Evolutionary conservation across 2,888 invertebrate species (phyloP), one percentile per base, ranked within the genome.

Genomic region (Stenurella melanura): DNA sequence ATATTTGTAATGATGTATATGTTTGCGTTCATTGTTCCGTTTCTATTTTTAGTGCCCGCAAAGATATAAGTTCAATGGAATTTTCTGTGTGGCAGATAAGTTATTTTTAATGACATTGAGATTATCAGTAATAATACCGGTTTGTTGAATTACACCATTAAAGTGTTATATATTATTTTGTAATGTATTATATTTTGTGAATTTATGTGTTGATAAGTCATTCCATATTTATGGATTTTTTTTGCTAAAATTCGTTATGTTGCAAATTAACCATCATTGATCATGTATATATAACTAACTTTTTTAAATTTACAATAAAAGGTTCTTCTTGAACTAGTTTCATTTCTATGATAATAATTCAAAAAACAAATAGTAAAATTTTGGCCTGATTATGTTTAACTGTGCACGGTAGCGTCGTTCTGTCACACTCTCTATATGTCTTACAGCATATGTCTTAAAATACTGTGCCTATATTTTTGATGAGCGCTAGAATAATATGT

Each of bases 11-110:
- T 70, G 10, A 70, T 38, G 38, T 57, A 38, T 57, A 57, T 60
- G 64, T 73, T 73, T 73, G 54, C 73, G 73, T 73, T 50, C 73
- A 73, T 73, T 73, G 67, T 73, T 50, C 73, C 17, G 57, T 38
- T 57, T 63, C 72, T 73, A 73, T 73, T 73, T 73, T 66, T 73
- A 73, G 58, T 21, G 66, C 30, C 21, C 57, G 42, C 38, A 18
- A 54, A 73, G 64, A 73, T 73, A 73, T 73, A 73, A 73, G 73
- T 73, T 73, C 73, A 73, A 63, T 42, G 73, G 73, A 73, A 73
- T 73, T 54, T 73, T 73, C 73, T 73, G 38, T 57, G 38, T 12
- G 57, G 38, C 42, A 34, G 73, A 73, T 73, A 73, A 73, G 73
- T 73, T 73, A 73, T 67, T 73, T 73, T 73, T 67, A 73, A 73